Percentiles rank a stretch among this genome's conserved stretches.
phyloP scores from a whole-genome alignment of 2,888 invertebrate species.

The Prosopocoilus inquinatus region DNA sequence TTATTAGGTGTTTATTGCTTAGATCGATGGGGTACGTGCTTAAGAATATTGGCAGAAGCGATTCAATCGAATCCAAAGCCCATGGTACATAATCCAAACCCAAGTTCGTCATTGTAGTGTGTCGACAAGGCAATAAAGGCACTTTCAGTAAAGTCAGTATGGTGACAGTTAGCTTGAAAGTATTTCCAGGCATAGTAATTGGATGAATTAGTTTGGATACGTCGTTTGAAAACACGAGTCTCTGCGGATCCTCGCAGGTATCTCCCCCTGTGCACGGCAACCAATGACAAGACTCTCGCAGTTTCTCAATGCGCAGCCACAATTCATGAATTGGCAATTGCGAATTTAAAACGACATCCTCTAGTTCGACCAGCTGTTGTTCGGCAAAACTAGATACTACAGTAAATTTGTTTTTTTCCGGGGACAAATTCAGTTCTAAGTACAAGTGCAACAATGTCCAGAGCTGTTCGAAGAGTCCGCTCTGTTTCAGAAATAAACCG shows the following conservation, averaged over 20 bases:
- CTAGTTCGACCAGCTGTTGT: conserved; percentile 57
- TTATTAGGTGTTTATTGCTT: conserved; percentile 44
- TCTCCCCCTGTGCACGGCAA: conserved; percentile 56
- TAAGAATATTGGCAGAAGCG: conserved; percentile 49
- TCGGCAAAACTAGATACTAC: conserved; percentile 46
- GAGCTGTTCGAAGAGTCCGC: conserved; percentile 73
- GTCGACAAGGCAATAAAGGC: conserved; percentile 56
- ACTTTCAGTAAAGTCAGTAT: conserved; percentile 60
- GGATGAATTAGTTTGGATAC: conserved; percentile 69
- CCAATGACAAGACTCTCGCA: conserved; percentile 72
- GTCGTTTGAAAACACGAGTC: conserved; percentile 63
- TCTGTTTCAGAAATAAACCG: conserved; percentile 64
- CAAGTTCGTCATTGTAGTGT: conserved; percentile 49
- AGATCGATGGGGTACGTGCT: conserved; percentile 42
- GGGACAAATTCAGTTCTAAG: conserved; percentile 63
- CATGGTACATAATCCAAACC: conserved; percentile 51
- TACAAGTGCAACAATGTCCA: conserved; percentile 70
- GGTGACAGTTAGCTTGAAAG: conserved; percentile 60
- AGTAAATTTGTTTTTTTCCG: conserved; percentile 35
- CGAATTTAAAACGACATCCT: conserved; percentile 59
- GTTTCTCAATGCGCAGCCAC: conserved; percentile 73
- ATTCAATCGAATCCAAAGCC: conserved; percentile 55
- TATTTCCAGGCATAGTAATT: conserved; percentile 57
- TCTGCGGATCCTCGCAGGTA: conserved; percentile 61
- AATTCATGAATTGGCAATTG: conserved; percentile 70